A percentile compares a stretch with the other conserved stretches of the same genome.
phyloP scores from a whole-genome alignment of 37 sponge, comb jelly and placozoan genomes.

The Ianthella basta region DNA sequence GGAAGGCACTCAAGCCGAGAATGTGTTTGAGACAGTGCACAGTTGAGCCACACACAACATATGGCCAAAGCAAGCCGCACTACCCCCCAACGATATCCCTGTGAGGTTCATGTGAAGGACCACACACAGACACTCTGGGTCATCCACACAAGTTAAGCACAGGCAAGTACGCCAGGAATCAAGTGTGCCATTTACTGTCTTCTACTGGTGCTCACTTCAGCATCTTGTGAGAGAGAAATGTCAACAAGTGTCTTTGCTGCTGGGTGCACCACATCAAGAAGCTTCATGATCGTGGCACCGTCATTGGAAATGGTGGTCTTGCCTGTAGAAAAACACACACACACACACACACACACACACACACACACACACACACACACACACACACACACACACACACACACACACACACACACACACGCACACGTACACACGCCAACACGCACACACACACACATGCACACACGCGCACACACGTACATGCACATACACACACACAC shows the following conservation, averaged over 20 bases:
- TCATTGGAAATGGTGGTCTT: slow-evolving; percentile 99
- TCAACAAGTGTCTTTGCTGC: slow-evolving; percentile 98
- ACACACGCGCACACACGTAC: too few relatives aligned
- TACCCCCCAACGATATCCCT: neutral
- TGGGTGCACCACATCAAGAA: slow-evolving; percentile 95
- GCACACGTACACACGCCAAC: too few relatives aligned
- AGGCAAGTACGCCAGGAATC: too few relatives aligned
- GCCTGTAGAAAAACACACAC: slow-evolving; percentile 55
- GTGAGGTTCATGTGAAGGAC: neutral
- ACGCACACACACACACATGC: too few relatives aligned
- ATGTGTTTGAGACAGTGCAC: too few relatives aligned
- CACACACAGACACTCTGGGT: neutral
- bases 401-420: too few relatives aligned
- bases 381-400: too few relatives aligned
- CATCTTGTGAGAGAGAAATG: slow-evolving; percentile 97
- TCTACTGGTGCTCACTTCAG: slow-evolving; percentile 72
- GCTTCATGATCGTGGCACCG: slow-evolving; percentile 97
- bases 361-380: neutral
- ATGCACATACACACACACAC: too few relatives aligned
- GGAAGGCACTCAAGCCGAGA: too few relatives aligned
- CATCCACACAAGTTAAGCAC: neutral
- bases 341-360: neutral
- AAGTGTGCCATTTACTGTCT: too few relatives aligned
- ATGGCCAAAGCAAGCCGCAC: too few relatives aligned
- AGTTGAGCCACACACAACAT: too few relatives aligned